phyloP scores from a whole-genome alignment of 2,888 invertebrate species.

The Abscondita cerata region DNA sequence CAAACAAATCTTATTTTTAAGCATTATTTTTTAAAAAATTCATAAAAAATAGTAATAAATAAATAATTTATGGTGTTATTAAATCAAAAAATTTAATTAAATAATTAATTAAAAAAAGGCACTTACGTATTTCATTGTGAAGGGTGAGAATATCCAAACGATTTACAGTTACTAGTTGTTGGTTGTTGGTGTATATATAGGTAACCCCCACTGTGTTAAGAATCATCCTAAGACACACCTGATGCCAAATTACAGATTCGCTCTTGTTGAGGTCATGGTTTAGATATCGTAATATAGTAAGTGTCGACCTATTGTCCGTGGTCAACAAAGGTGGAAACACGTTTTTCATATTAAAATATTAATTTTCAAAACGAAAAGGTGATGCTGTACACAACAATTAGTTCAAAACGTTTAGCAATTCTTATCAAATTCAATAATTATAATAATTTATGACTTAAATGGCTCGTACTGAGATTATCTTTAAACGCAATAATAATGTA shows the following conservation, averaged over 20 bases:
- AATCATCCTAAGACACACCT: constrained; percentile 49
- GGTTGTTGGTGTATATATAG: constrained; percentile 41
- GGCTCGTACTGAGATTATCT: neutral
- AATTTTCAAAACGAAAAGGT: constrained; percentile 3
- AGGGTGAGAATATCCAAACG: constrained; percentile 22
- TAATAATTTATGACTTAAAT: neutral
- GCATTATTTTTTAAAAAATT: no score
- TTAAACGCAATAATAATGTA: neutral
- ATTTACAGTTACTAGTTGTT: constrained; percentile 23
- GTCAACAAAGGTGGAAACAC: constrained; percentile 13
- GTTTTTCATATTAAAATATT: constrained; percentile 6
- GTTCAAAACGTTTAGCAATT: neutral
- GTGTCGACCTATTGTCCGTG: constrained; percentile 14
- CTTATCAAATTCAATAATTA: neutral
- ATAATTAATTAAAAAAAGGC: no score
- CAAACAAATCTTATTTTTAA: no score
- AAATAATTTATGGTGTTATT: no score
- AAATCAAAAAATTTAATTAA: no score
- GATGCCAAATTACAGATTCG: constrained; percentile 43
- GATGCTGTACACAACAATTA: neutral
- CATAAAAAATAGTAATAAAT: no score
- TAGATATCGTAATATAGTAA: constrained; percentile 24
- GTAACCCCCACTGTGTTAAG: constrained; percentile 47
- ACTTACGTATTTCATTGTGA: constrained; percentile 12
- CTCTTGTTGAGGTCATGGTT: constrained; percentile 38